Evolutionary conservation across 2,888 invertebrate species (phyloP).

Genomic region (Clitarchus hookeri): DNA sequence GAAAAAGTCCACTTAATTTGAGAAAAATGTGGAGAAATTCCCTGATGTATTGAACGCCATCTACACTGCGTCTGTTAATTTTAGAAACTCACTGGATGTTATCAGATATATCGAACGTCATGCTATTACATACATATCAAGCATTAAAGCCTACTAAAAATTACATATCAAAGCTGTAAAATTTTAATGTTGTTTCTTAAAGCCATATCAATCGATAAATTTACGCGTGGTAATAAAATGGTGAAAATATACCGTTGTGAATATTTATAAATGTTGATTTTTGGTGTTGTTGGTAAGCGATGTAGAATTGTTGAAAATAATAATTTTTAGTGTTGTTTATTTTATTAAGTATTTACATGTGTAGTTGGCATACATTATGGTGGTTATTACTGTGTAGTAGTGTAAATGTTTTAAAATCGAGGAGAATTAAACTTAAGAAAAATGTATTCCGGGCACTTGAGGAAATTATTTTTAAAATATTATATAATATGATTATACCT

Average conservation of each 20-base stretch:
- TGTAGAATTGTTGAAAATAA: background rate
- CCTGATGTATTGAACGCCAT: no score
- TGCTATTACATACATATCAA: slow-evolving; percentile 20
- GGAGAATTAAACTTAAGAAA: background rate
- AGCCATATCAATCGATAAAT: background rate
- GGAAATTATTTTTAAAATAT: background rate
- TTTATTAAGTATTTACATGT: background rate
- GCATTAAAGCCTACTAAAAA: background rate
- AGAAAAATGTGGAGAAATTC: background rate
- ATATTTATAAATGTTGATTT: slow-evolving; percentile 11
- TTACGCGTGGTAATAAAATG: background rate
- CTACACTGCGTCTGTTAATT: no score
- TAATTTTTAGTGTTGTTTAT: background rate
- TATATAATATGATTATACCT: background rate
- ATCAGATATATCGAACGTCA: background rate
- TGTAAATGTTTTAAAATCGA: background rate
- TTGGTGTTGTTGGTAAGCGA: background rate
- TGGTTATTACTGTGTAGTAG: background rate
- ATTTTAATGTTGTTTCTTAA: slow-evolving; percentile 17
- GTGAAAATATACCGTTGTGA: background rate
- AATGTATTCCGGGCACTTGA: background rate
- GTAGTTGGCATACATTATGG: background rate
- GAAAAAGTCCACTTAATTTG: background rate
- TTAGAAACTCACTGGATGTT: no score
- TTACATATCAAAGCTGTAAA: slow-evolving; percentile 21